Evolutionary conservation across 1,140 invertebrate species (phyloP), one percentile per base, ranked within the genome.

Genomic region (Cydia fagiglandana): DNA sequence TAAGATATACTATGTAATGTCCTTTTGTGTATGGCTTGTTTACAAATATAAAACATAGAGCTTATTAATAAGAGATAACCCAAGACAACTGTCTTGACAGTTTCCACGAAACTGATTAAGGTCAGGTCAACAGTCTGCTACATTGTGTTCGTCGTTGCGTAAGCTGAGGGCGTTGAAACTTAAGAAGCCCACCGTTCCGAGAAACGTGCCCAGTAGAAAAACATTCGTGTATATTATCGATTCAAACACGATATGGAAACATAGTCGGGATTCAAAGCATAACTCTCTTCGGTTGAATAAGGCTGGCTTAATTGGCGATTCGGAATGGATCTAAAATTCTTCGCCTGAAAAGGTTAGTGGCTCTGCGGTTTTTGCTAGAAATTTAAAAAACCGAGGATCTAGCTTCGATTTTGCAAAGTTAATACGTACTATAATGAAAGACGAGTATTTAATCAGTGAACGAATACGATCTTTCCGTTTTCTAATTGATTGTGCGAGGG

Each of bases 161-260:
- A 92, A 92, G 66, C 34, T 70, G 80, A 87, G 85, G 80, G 80
- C 83, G 84, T 80, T 87, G 88, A 82, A 87, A 88, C 82, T 77
- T 81, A 84, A 89, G 84, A 74, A 74, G 77, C 75, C 77, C 79
- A 82, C 76, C 76, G 84, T 90, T 92, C 91, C 79, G 12, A 89
- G 91, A 92, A 91, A 91, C 89, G 91, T 91, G 91, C 89, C 86
- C 83, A 82, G 77, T 84, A 88, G 83, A 91, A 87, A 91, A 92
- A 92, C 91, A 91, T 82, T 73, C 34, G 79, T 81, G 74, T 83
- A 86, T 90, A n/a, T 88, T 86, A 89, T 92, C 86, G 90, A 89
- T 89, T 81, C 77, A 79, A 86, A 88, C 82, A 81, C 86, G 88
- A 91, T 92, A 92, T 85, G 84, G 84, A 86, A 87, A 81, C 89